phyloP scores from a whole-genome alignment of 2,888 invertebrate species.

The Carpatolechia fugitivella region DNA sequence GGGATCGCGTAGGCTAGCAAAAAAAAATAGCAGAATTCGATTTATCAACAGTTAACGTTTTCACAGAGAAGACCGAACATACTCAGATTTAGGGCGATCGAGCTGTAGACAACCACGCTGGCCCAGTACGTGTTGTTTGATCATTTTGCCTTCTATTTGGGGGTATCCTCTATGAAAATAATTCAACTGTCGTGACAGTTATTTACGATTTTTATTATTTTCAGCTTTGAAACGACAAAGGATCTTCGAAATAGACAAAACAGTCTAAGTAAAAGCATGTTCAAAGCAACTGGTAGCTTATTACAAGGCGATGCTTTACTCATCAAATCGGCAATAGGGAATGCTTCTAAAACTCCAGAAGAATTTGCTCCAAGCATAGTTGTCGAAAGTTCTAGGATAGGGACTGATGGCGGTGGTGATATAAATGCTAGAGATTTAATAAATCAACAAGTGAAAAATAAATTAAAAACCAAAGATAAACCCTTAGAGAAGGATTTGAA shows the following conservation, averaged over 20 bases:
- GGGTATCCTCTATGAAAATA: too few relatives aligned
- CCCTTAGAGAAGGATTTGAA: constrained; percentile 60
- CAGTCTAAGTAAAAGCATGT: constrained; percentile 69
- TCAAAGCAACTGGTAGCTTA: constrained; percentile 63
- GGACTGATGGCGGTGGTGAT: constrained; percentile 34
- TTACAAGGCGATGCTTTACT: constrained; percentile 67
- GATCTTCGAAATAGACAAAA: constrained; percentile 70
- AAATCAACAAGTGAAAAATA: constrained; percentile 50
- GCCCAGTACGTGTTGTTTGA: too few relatives aligned
- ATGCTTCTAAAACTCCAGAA: constrained; percentile 52
- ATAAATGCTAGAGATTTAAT: constrained; percentile 35
- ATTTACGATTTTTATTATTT: too few relatives aligned
- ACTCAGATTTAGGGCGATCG: too few relatives aligned
- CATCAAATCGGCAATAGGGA: constrained; percentile 63
- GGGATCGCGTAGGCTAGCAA: too few relatives aligned
- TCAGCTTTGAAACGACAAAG: constrained; percentile 68
- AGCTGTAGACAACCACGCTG: too few relatives aligned
- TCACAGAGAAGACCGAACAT: too few relatives aligned
- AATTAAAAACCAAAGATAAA: constrained; percentile 58
- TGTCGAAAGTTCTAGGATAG: constrained; percentile 41
- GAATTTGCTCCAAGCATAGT: constrained; percentile 53
- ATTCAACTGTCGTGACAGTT: too few relatives aligned
- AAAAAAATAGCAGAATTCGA: too few relatives aligned
- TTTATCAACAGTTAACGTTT: too few relatives aligned
- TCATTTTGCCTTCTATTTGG: too few relatives aligned